Evolutionary conservation across 1,140 invertebrate genomes (phyloP).

Genomic region (Caenorhabditis brenneri): DNA sequence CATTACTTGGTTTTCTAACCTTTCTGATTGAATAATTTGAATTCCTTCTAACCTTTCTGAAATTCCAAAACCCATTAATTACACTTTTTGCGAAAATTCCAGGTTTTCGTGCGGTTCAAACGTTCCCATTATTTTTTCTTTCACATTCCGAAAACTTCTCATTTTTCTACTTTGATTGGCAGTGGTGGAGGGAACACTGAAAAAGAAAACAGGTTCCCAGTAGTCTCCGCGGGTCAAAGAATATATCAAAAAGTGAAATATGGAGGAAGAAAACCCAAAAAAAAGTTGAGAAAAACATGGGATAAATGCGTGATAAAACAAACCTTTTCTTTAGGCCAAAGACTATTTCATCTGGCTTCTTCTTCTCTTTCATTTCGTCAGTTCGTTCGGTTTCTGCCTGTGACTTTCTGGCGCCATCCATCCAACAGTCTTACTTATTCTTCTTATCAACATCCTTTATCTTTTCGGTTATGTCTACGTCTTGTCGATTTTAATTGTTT

Average conservation of each 20-base stretch:
- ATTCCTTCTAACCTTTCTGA: too few relatives aligned
- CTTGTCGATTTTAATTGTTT: slow-evolving; percentile 39
- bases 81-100: too few relatives aligned
- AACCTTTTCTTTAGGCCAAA: background rate
- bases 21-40: too few relatives aligned
- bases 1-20: too few relatives aligned
- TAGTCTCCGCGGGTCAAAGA: background rate
- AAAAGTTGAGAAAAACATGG: background rate
- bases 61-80: too few relatives aligned
- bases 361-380: background rate
- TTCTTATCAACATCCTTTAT: slow-evolving; percentile 31
- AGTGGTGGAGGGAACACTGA: background rate
- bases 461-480: slow-evolving; percentile 3
- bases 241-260: slow-evolving; percentile 12
- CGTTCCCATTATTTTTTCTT: too few relatives aligned
- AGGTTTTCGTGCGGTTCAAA: too few relatives aligned
- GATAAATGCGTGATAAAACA: slow-evolving; percentile 12
- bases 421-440: background rate
- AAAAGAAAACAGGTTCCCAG: slow-evolving; percentile 6
- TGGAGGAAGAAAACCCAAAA: background rate
- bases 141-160: background rate
- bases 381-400: background rate
- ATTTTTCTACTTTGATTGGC: slow-evolving; percentile 26
- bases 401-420: slow-evolving; percentile 21
- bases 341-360: background rate